Percentiles rank a stretch among this genome's conserved stretches.
Evolutionary conservation across 2,113 vertebrate genomes (phyloP).

Genomic region (Cyprinodon brontotheroides): DNA sequence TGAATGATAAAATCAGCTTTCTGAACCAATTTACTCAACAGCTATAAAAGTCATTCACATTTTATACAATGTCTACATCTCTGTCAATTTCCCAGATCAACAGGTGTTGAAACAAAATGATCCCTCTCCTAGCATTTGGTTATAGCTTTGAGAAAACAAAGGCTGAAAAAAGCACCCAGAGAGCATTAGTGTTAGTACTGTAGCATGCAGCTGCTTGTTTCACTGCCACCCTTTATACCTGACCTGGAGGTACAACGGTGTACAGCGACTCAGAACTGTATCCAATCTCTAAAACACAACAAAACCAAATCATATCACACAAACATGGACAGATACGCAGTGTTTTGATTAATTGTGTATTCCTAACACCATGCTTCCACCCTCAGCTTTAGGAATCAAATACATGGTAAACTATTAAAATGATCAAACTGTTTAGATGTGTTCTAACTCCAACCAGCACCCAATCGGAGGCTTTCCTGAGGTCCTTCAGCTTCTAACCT

Average conservation of each 20-base stretch:
- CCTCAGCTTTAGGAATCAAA: background rate
- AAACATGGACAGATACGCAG: slow-evolving; percentile 17
- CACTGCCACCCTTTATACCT: slow-evolving; percentile 55
- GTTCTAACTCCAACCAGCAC: background rate
- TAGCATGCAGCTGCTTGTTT: slow-evolving; percentile 1
- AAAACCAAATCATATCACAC: slow-evolving; percentile 43
- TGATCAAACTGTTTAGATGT: background rate
- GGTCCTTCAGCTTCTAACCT: background rate
- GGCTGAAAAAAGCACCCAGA: slow-evolving; percentile 3
- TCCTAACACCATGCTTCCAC: too few species aligned
- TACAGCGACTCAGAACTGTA: slow-evolving; percentile 69
- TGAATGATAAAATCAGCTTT: slow-evolving; percentile 6
- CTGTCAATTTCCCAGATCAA: slow-evolving; percentile 8
- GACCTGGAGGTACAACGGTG: slow-evolving; percentile 70
- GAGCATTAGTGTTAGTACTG: slow-evolving; percentile 58
- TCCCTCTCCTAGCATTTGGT: slow-evolving; percentile 23
- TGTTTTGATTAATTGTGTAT: too few species aligned
- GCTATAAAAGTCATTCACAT: background rate
- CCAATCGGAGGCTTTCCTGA: background rate
- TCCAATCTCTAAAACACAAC: slow-evolving; percentile 71
- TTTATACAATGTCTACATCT: background rate
- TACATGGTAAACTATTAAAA: background rate
- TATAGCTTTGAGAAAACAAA: slow-evolving; percentile 15
- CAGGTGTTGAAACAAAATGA: slow-evolving; percentile 37
- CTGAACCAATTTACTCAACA: background rate